Evolutionary conservation across 2,888 invertebrate species (phyloP).

Genomic region (Branchellion lobata): DNA sequence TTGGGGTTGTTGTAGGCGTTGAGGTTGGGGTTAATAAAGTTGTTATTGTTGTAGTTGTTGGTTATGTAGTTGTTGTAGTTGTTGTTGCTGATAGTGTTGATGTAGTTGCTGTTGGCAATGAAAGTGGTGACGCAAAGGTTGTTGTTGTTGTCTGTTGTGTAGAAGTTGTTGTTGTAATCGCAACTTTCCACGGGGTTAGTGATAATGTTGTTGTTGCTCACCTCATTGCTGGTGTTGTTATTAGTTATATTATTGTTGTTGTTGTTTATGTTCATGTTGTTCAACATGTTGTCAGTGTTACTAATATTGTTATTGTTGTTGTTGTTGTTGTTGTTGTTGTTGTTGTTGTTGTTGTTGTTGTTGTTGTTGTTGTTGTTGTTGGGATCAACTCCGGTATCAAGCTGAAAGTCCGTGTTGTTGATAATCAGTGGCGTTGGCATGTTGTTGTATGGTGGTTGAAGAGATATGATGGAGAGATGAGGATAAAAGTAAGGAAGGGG

Average conservation of each 20-base stretch:
- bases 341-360: neutral
- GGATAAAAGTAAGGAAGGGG: neutral
- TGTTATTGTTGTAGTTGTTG: neutral
- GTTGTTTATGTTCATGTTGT: neutral
- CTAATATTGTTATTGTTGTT: neutral
- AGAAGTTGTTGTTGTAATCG: neutral
- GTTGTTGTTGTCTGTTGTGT: neutral
- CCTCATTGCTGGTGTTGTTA: neutral
- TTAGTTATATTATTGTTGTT: neutral
- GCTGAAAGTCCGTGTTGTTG: neutral
- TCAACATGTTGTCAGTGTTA: neutral
- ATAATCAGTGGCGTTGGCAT: neutral
- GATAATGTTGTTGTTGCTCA: neutral
- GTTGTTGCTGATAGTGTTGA: neutral
- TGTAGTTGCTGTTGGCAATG: neutral
- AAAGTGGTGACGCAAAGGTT: neutral
- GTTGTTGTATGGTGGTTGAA: neutral
- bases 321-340: neutral
- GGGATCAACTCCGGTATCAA: no score
- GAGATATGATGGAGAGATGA: neutral
- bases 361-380: neutral
- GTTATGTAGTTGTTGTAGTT: neutral
- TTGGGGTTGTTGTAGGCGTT: constrained; percentile 1
- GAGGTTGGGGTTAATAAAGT: neutral
- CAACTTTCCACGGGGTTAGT: neutral